Conservation (phyloP, 2,113 vertebrate species). For the Grammomys dolichurus region DNA sequence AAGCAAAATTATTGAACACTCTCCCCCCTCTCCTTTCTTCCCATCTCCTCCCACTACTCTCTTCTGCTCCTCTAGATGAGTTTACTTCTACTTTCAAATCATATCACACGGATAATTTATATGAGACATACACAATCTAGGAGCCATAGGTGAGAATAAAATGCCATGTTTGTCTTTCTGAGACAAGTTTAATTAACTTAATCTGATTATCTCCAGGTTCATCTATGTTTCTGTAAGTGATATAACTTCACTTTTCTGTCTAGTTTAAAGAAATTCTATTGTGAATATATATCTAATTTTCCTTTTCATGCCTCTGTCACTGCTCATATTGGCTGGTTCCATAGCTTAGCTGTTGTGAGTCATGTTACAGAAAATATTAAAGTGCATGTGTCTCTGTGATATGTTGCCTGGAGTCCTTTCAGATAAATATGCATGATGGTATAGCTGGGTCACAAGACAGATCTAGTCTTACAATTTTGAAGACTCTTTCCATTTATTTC, state of each 20-base stretch:
- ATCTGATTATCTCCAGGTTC: not conserved
- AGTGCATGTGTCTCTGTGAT: not conserved
- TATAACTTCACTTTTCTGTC: not conserved
- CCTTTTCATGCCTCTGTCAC: not conserved
- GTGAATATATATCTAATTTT: not conserved
- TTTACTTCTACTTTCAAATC: not conserved
- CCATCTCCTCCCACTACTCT: not conserved
- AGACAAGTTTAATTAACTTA: not conserved
- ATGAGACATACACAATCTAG: not conserved
- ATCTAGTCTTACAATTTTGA: not conserved
- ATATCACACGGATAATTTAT: not conserved
- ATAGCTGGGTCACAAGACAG: not conserved
- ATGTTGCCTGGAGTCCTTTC: not conserved
- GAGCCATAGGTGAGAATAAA: not conserved
- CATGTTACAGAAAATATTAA: not conserved
- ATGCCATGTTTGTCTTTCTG: not conserved
- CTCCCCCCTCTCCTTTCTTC: not conserved
- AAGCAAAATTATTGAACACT: not conserved
- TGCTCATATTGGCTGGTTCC: not conserved
- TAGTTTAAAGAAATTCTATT: not conserved
- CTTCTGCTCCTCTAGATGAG: not conserved
- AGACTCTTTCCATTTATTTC: not conserved
- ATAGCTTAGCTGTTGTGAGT: not conserved
- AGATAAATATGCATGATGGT: not conserved
- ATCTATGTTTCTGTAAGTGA: not conserved